Evolutionary conservation across 2,888 invertebrate genomes (phyloP), one percentile per base, ranked within the genome.

Genomic region (Clusia tigrina): DNA sequence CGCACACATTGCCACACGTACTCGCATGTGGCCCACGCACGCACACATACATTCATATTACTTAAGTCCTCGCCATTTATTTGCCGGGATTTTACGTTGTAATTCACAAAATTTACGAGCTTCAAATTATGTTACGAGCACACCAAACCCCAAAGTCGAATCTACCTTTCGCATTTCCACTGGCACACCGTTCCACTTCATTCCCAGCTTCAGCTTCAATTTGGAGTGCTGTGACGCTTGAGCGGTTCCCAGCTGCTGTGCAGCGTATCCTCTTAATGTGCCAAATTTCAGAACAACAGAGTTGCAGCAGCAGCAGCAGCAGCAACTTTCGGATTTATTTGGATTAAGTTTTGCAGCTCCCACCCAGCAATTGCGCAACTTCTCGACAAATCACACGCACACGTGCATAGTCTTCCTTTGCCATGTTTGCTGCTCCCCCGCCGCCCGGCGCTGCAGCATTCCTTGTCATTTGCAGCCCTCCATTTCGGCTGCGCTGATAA

Each of bases 71-170:
- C 22, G 48, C 48, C 5, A 6, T n/a, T 42, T 22, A 42, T 48
- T 20, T 20, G 48, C 48, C 5, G 22, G 22, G 22, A 48, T 48
- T 48, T 48, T 15, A 20, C 5, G 48, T 20, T 48, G 48, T 54
- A 62, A 58, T 62, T 62, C 58, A 58, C 54, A 17, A 54, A 62
- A 62, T 62, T 62, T 58, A 58, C 48, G 54, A 62, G 52, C 54
- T 58, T n/a, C 46, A 62, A 62, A 58, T 46, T 53, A 57, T 48
- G 58, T 62, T 62, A 54, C 53, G 10, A 2, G 15, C 6, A n/a
- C n/a, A 22, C 62, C 52, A 57, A 53, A 32, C 6, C 12, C 6
- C 32, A 32, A 32, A 32, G 12, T 32, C 10, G n/a, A 42, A 42
- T 10, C n/a, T n/a, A n/a, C n/a, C n/a, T n/a, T n/a, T n/a, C n/a